phyloP scores from a whole-genome alignment of 2,797 vertebrate genomes.

The Sebastes flavidus region DNA sequence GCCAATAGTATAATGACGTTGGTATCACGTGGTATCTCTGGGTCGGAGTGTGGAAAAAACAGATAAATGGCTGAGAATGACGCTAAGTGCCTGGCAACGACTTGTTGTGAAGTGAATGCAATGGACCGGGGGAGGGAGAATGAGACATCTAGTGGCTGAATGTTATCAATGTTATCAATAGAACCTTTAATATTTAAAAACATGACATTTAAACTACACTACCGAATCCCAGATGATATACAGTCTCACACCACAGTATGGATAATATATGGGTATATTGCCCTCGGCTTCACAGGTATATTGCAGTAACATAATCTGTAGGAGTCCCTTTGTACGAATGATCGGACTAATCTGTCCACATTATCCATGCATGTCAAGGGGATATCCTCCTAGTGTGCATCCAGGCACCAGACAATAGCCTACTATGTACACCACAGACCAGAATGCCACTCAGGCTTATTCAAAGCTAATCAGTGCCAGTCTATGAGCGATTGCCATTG shows the following conservation, averaged over 20 bases:
- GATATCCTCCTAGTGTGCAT: slow-evolving; percentile 42
- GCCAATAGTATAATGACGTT: too few species aligned
- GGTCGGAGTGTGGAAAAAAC: too few species aligned
- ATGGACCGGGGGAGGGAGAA: too few species aligned
- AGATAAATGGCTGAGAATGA: too few species aligned
- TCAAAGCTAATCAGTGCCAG: slow-evolving; percentile 57
- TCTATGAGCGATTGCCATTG: slow-evolving; percentile 47
- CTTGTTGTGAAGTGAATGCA: too few species aligned
- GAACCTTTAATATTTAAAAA: too few species aligned
- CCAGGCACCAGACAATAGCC: slow-evolving; percentile 52
- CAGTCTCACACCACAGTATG: not conserved
- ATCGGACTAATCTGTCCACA: slow-evolving; percentile 49
- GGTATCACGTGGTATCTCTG: too few species aligned
- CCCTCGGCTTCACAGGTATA: not conserved
- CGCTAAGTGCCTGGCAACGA: too few species aligned
- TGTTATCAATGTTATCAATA: too few species aligned
- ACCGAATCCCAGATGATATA: not conserved
- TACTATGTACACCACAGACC: slow-evolving; percentile 37
- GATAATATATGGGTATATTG: not conserved
- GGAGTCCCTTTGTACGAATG: slow-evolving; percentile 40
- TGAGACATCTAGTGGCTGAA: too few species aligned
- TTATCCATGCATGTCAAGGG: slow-evolving; percentile 54
- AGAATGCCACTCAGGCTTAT: slow-evolving; percentile 58
- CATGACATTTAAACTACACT: not conserved
- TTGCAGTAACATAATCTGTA: slow-evolving; percentile 24